Percentiles rank a stretch among this genome's conserved stretches.
Conservation (phyloP, 2,113 vertebrate species). For the Clinocottus analis region DNA sequence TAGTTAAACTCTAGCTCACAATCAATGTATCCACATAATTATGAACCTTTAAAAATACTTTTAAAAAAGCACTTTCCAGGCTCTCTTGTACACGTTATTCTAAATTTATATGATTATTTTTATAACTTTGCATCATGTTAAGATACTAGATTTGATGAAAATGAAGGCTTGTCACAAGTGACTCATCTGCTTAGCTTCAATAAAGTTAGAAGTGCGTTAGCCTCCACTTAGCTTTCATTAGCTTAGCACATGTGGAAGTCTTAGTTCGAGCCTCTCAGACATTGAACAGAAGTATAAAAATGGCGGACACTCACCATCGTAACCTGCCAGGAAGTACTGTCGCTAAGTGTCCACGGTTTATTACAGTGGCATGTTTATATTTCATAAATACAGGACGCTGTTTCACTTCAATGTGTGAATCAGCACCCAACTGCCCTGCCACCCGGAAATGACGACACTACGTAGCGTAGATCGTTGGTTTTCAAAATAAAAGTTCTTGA, state of each 20-base stretch:
- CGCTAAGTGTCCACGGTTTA: neutral
- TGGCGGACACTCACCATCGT: slow-evolving; percentile 60
- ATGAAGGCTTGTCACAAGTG: neutral
- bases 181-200: neutral
- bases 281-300: neutral
- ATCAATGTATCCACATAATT: too few relatives aligned
- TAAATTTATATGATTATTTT: neutral
- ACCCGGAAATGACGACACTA: slow-evolving; percentile 37
- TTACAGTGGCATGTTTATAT: neutral
- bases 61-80: neutral
- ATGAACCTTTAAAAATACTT: too few relatives aligned
- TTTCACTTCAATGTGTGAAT: slow-evolving; percentile 10
- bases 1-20: too few relatives aligned
- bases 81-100: neutral
- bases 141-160: neutral
- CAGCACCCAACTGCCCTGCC: neutral
- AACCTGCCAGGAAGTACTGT: neutral
- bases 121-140: neutral
- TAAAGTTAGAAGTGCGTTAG: neutral
- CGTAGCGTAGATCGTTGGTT: rapidly evolving
- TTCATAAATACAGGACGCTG: neutral
- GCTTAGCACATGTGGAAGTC: slow-evolving; percentile 28
- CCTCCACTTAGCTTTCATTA: slow-evolving; percentile 36
- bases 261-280: neutral
- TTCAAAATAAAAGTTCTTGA: slow-evolving; percentile 55